Evolutionary conservation across 2,797 vertebrate genomes (phyloP).

Genomic region (Sylvia borin): DNA sequence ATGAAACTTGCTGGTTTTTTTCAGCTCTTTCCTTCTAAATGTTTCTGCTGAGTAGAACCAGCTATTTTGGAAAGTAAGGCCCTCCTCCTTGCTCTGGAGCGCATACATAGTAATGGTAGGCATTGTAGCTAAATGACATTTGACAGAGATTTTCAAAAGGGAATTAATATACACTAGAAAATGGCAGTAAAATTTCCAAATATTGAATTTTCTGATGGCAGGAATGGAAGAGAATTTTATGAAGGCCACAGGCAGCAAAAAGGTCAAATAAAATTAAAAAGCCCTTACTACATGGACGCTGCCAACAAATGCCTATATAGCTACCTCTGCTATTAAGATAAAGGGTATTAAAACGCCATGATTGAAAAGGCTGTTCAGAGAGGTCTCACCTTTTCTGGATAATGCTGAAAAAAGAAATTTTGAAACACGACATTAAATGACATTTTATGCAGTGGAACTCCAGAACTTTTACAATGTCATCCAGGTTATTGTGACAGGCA

Average conservation of each 20-base stretch:
- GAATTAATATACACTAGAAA: not conserved
- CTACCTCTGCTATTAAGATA: not conserved
- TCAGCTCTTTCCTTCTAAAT: not conserved
- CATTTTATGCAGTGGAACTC: not conserved
- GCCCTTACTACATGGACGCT: not conserved
- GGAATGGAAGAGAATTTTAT: not conserved
- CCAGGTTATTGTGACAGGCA: not conserved
- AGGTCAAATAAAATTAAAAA: not conserved
- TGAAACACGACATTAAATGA: not conserved
- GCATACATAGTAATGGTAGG: not conserved
- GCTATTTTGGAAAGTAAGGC: not conserved
- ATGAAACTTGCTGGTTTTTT: not conserved
- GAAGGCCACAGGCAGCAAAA: not conserved
- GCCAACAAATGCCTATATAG: not conserved
- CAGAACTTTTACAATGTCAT: not conserved
- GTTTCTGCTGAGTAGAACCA: not conserved
- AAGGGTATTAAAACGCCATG: not conserved
- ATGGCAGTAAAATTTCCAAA: not conserved
- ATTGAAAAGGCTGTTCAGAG: not conserved
- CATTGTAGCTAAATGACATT: not conserved
- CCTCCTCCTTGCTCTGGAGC: not conserved
- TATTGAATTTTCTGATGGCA: not conserved
- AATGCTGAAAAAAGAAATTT: not conserved
- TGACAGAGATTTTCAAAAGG: not conserved
- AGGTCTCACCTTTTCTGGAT: not conserved